Evolutionary conservation across 2,888 invertebrate genomes (phyloP).

Genomic region (Lithophane semibrunnea): DNA sequence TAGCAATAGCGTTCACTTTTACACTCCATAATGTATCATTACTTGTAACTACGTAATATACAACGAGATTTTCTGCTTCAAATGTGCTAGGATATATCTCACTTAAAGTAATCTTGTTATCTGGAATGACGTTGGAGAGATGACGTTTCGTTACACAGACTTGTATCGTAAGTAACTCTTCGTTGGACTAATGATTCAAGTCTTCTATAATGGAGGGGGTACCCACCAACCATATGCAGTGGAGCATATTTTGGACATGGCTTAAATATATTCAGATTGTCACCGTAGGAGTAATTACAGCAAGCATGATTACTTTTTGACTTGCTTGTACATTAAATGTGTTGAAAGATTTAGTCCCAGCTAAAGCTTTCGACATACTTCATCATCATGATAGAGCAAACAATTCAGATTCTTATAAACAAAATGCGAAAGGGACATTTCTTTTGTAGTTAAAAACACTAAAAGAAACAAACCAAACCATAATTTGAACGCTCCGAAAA

Average conservation of each 20-base stretch:
- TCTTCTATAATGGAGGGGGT: slow-evolving; percentile 23
- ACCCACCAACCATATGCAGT: slow-evolving; percentile 22
- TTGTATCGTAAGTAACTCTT: slow-evolving; percentile 20
- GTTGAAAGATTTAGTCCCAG: background rate
- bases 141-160: slow-evolving; percentile 33
- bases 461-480: slow-evolving; percentile 7
- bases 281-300: slow-evolving; percentile 4
- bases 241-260: slow-evolving; percentile 36
- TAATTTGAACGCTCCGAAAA: background rate
- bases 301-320: slow-evolving; percentile 9
- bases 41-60: slow-evolving; percentile 20
- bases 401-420: background rate
- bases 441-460: background rate
- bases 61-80: slow-evolving; percentile 31
- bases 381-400: background rate
- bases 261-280: slow-evolving; percentile 7
- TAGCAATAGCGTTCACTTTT: slow-evolving; percentile 40
- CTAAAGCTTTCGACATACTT: slow-evolving; percentile 15
- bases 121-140: slow-evolving; percentile 32
- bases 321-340: slow-evolving; percentile 5
- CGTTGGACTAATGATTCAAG: slow-evolving; percentile 41
- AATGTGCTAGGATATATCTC: slow-evolving; percentile 41
- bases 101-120: slow-evolving; percentile 44
- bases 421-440: background rate
- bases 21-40: slow-evolving; percentile 47